Base-by-base conservation (phyloP, 2,113 vertebrate genomes). In the Thoracochromis brauschi region DNA sequence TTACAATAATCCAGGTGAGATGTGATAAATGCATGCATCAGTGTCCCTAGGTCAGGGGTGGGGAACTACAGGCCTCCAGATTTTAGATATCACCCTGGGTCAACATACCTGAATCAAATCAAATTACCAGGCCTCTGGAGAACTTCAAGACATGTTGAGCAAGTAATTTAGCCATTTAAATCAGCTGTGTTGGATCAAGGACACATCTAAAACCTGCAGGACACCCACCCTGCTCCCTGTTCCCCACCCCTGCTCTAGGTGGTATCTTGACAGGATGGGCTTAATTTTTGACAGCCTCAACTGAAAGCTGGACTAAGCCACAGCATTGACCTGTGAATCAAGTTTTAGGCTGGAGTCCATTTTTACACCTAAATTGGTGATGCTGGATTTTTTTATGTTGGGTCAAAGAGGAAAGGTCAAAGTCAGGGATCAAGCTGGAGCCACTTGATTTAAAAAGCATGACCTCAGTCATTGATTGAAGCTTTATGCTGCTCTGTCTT, bases 391-490 rank as follows among this genome's bases (percentile, higher is more conserved):
- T 63, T 63, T 63, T 3, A 63, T 35, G 58, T 17, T 2, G 2
- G 29, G 16, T 19, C 29, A 63, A 35, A 63, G 31, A 63, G 58
- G 31, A 63, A 60, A 60, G 58, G 58, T 33, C 58, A 60, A 60
- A 60, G 9, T 0, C 5, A 60, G 2, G 29, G 9, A 60, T 0
- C 33, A 29, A 33, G 31, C 31, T 63, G 6, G 9, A 63, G 31
- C 58, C 58, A 63, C 58, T 63, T 35, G 9, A 35, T 63, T 35
- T n/a, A 12, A 63, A 63, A 63, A 7, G 31, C 3, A 63, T 63
- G 31, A 63, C 58, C 58, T 63, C 17, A n/a, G 58, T 5, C 31
- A 35, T 0, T 19, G 29, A 63, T 29, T 11, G 40, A 2, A 26
- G 4, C 14, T 17, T 75, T 75, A 29, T 17, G 21, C 68, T 73